Evolutionary conservation across 1,140 invertebrate species (phyloP).

Genomic region (Drosophila tropicalis): DNA sequence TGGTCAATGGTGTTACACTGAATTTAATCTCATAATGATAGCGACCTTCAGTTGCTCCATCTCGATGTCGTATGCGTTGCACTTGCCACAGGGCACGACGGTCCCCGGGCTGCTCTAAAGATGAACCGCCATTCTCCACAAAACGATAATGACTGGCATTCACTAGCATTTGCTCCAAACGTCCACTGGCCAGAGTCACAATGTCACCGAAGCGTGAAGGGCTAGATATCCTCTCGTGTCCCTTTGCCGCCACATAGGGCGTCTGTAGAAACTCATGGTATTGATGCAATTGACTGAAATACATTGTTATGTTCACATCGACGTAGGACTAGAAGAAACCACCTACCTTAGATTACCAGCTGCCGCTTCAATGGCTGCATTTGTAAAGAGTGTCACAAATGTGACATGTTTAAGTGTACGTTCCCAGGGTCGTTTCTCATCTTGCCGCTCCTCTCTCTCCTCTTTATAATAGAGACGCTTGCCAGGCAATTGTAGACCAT

Average conservation of each 20-base stretch:
- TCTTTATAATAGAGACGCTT: conserved; percentile 76
- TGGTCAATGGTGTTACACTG: conserved; percentile 84
- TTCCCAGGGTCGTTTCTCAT: conserved; percentile 83
- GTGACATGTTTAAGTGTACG: conserved; percentile 85
- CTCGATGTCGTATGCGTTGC: conserved; percentile 86
- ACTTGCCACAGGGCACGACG: conserved; percentile 87
- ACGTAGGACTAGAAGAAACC: no score
- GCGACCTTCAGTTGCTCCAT: conserved; percentile 74
- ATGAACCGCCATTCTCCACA: conserved; percentile 81
- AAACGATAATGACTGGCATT: conserved; percentile 84
- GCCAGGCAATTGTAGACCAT: conserved; percentile 56
- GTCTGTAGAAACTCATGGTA: conserved; percentile 82
- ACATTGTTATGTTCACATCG: no score
- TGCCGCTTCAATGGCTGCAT: conserved; percentile 78
- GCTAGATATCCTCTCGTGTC: conserved; percentile 46
- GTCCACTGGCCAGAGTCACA: conserved; percentile 85
- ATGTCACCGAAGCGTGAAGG: conserved; percentile 85
- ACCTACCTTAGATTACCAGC: conserved; percentile 72
- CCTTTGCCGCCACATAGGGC: conserved; percentile 83
- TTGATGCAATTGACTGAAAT: conserved; percentile 66
- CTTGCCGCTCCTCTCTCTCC: conserved; percentile 28
- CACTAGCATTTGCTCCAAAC: conserved; percentile 83
- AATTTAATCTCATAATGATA: conserved; percentile 87
- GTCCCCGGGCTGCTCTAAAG: conserved; percentile 26
- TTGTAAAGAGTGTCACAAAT: conserved; percentile 84